Conservation (phyloP, 2,113 vertebrate genomes). For the Rhinoptilus africanus region DNA sequence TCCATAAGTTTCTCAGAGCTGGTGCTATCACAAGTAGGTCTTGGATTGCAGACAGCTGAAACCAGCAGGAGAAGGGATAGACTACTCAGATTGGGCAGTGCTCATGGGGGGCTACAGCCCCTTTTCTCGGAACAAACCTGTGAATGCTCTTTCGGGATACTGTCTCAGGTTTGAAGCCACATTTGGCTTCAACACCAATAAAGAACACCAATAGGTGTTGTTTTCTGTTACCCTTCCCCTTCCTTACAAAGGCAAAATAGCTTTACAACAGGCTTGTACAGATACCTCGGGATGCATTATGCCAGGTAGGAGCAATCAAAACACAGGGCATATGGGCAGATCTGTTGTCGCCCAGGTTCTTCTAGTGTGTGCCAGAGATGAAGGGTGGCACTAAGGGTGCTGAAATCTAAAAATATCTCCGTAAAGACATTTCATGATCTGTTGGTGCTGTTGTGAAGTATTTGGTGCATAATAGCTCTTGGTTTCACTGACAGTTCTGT, state of each 20-base stretch:
- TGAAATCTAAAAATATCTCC: background rate
- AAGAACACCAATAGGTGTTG: background rate
- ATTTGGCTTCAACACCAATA: background rate
- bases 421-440: background rate
- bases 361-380: background rate
- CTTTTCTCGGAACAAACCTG: background rate
- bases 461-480: background rate
- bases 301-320: background rate
- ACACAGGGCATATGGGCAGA: background rate
- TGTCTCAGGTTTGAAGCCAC: background rate
- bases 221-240: background rate
- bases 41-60: background rate
- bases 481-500: background rate
- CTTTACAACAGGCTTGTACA: background rate
- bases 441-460: background rate
- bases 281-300: background rate
- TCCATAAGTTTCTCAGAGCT: background rate
- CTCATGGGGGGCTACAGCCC: background rate
- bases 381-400: background rate
- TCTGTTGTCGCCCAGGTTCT: background rate
- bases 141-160: background rate
- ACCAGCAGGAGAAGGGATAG: background rate
- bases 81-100: rapidly evolving
- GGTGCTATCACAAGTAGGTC: background rate
- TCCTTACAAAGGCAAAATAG: background rate